Evolutionary conservation across 2,888 invertebrate genomes (phyloP).

Genomic region (Antheraea assamensis): DNA sequence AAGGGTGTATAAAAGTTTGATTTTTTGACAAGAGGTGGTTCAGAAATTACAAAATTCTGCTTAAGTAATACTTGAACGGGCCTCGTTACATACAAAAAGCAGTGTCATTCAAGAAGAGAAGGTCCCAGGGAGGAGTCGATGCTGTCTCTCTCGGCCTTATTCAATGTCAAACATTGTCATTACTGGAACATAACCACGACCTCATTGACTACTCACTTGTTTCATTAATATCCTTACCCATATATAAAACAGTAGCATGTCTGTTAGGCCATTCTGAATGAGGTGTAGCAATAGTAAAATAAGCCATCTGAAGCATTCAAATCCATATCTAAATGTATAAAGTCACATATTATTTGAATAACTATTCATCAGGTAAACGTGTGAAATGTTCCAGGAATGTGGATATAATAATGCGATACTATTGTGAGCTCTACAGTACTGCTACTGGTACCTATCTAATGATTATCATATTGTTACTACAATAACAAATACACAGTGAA

Average conservation of each 20-base stretch:
- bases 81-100: too few species aligned
- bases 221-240: background rate
- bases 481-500: constrained; percentile 7
- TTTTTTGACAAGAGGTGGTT: too few species aligned
- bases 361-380: background rate
- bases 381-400: background rate
- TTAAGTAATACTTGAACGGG: too few species aligned
- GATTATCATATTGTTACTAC: background rate
- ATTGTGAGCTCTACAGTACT: too few species aligned
- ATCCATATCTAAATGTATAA: background rate
- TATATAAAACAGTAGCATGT: background rate
- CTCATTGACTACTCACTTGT: background rate
- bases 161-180: too few species aligned
- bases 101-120: too few species aligned
- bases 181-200: background rate
- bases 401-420: too few species aligned
- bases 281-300: background rate
- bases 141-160: too few species aligned
- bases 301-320: background rate
- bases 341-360: background rate
- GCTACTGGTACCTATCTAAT: background rate
- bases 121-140: too few species aligned
- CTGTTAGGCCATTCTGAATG: background rate
- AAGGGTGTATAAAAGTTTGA: too few species aligned
- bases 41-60: too few species aligned